phyloP scores from a whole-genome alignment of 2,113 vertebrate species.

The Phocoena sinus region DNA sequence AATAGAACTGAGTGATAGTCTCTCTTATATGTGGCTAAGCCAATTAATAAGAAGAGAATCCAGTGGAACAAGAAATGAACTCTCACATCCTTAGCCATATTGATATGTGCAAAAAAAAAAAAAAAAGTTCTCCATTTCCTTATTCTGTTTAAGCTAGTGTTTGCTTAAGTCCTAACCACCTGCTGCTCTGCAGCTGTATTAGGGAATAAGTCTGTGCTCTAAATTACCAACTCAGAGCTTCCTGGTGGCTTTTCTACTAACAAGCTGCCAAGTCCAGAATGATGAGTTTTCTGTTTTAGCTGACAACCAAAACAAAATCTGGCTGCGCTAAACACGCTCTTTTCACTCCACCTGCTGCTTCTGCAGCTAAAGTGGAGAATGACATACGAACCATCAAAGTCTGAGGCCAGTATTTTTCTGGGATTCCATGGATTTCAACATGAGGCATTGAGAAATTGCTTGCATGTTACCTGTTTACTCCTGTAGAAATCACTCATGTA shows the following conservation, averaged over 20 bases:
- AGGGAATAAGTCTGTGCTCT: constrained; percentile 53
- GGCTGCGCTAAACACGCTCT: constrained; percentile 39
- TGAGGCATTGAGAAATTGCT: neutral
- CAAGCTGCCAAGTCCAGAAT: constrained; percentile 69
- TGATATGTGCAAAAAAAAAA: neutral
- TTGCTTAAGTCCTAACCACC: constrained; percentile 53
- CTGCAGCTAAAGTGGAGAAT: neutral
- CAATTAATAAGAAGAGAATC: neutral
- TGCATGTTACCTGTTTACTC: neutral
- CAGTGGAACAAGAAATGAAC: neutral
- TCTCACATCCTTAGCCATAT: neutral
- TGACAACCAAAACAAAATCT: constrained; percentile 64
- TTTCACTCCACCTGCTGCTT: constrained; percentile 52
- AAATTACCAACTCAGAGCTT: constrained; percentile 71
- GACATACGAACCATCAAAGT: neutral
- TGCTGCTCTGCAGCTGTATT: constrained; percentile 59
- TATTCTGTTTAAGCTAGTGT: constrained; percentile 41
- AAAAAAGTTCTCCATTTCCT: neutral
- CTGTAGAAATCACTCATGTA: neutral
- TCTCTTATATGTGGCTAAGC: neutral
- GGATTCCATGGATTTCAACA: neutral
- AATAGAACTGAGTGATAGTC: neutral
- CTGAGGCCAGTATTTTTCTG: neutral
- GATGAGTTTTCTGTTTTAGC: constrained; percentile 48
- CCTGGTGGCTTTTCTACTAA: constrained; percentile 68